Evolutionary conservation across 1,140 invertebrate species (phyloP).

Genomic region (Neodiprion lecontei): DNA sequence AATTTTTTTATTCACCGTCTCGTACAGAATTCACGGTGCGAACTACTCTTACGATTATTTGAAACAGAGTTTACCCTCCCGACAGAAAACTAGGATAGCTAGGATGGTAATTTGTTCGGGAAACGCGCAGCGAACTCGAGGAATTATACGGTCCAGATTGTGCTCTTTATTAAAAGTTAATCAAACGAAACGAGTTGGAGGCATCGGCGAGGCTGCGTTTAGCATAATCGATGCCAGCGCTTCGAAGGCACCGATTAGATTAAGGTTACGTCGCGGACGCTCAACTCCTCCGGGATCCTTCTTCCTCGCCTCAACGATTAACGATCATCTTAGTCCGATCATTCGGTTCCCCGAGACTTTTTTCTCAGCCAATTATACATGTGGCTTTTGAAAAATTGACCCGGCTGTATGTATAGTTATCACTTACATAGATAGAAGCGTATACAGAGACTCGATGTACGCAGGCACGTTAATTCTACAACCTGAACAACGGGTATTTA

Average conservation of each 20-base stretch:
- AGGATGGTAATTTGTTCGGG: background rate
- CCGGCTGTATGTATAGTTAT: too few species aligned
- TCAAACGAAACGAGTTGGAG: background rate
- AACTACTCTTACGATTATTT: too few species aligned
- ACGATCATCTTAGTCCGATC: background rate
- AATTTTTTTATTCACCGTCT: too few species aligned
- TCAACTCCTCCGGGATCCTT: background rate
- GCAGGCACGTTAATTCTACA: too few species aligned
- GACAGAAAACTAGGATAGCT: too few species aligned
- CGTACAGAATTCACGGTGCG: too few species aligned
- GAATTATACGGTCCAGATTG: background rate
- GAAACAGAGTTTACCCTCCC: too few species aligned
- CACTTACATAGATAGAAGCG: too few species aligned
- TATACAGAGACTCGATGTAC: too few species aligned
- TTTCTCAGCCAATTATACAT: too few species aligned
- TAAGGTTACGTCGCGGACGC: background rate
- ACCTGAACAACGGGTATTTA: too few species aligned
- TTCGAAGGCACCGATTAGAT: background rate
- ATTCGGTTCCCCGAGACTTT: background rate
- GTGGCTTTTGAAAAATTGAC: too few species aligned
- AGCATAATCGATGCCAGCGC: background rate
- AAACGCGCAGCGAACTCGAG: background rate
- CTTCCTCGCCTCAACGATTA: background rate
- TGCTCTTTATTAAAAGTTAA: conserved; percentile 2
- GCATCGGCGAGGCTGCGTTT: background rate